Conservation (phyloP, 1,140 invertebrate genomes). For the Phymastichus coffea region DNA sequence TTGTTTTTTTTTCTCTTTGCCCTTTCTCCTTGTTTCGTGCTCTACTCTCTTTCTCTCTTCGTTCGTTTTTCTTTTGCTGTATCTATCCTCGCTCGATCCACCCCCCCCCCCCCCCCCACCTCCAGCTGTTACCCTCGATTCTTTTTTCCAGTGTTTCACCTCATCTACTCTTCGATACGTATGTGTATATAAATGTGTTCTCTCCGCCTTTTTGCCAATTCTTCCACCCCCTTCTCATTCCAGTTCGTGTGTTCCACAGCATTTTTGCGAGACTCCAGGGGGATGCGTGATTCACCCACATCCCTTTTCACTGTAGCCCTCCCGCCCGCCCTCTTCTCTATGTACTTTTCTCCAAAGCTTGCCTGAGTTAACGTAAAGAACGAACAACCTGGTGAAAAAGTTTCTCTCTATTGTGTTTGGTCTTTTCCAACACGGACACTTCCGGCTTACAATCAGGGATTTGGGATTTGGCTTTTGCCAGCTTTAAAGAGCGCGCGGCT, state of each 20-base stretch:
- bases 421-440: background rate
- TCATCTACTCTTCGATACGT: no score
- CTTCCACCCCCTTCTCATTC: background rate
- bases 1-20: slow-evolving; percentile 39
- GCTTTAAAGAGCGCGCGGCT: background rate
- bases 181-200: no score
- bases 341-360: no score
- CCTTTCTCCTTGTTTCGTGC: slow-evolving; percentile 18
- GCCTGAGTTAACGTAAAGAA: background rate
- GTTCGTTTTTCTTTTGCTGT: background rate
- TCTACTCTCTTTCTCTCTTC: background rate
- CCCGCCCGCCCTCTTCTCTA: no score
- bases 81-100: background rate
- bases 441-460: background rate
- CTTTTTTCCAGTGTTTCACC: no score
- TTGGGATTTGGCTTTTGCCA: background rate
- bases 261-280: no score
- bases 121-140: no score
- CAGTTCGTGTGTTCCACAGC: no score
- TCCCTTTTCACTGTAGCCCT: background rate
- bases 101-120: background rate
- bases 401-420: background rate
- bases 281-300: no score
- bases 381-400: slow-evolving; percentile 20
- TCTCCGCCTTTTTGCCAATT: background rate